Conservation (phyloP, 1,140 invertebrate species). For the Trichogramma pretiosum region DNA sequence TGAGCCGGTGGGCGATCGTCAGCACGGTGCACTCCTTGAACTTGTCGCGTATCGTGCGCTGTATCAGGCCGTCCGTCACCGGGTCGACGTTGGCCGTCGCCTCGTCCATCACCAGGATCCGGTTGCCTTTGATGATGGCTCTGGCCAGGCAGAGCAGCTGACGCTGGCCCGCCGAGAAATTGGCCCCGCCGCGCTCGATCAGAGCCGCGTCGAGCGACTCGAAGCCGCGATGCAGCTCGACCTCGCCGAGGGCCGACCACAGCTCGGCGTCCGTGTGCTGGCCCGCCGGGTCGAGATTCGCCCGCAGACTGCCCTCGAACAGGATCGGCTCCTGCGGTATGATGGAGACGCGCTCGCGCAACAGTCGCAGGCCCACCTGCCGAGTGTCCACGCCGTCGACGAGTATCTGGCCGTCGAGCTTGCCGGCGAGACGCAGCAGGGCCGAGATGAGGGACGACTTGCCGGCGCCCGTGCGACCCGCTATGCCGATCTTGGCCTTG, state of each 20-base stretch:
- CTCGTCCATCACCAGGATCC: conserved; percentile 59
- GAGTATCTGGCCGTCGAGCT: background rate
- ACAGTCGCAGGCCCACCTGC: background rate
- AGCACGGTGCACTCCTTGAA: conserved; percentile 45
- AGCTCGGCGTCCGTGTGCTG: background rate
- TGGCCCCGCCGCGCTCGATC: background rate
- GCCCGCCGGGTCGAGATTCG: conserved; percentile 5
- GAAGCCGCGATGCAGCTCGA: conserved; percentile 51
- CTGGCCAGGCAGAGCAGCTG: conserved; percentile 55
- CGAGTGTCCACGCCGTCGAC: conserved; percentile 1
- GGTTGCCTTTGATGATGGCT: conserved; percentile 50
- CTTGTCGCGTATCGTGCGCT: conserved; percentile 28
- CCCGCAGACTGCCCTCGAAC: background rate
- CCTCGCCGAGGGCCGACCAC: conserved; percentile 4
- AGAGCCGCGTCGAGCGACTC: background rate
- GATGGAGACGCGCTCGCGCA: conserved; percentile 1
- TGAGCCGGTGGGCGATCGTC: conserved; percentile 46
- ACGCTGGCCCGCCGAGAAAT: conserved; percentile 5
- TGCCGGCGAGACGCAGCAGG: conserved; percentile 3
- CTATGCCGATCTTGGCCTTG: conserved; percentile 4
- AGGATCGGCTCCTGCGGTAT: conserved; percentile 7
- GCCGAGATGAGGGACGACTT: conserved; percentile 6
- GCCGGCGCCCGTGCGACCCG: conserved; percentile 11
- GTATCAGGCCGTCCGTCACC: conserved; percentile 35
- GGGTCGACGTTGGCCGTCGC: conserved; percentile 30